A percentile compares a stretch with the other conserved stretches of the same genome.
Conservation (phyloP, 2,797 vertebrate species). For the Argyrosomus regius region DNA sequence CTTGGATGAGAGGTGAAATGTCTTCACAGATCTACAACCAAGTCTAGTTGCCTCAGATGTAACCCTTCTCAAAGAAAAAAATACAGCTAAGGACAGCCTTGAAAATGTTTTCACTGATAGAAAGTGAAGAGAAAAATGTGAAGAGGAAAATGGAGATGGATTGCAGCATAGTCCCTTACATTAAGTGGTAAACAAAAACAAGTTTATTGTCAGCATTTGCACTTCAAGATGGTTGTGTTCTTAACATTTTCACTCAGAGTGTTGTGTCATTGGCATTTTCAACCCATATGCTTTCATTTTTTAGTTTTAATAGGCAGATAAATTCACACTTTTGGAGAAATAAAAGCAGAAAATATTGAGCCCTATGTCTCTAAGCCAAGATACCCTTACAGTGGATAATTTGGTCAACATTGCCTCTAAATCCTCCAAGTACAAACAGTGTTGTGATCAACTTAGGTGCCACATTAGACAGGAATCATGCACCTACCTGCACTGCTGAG, state of each 20-base stretch:
- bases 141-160: not conserved
- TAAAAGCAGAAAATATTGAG: not conserved
- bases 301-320: not conserved
- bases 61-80: too few relatives aligned
- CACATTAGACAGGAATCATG: not conserved
- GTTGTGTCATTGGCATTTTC: not conserved
- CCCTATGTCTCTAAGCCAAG: not conserved
- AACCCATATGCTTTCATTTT: not conserved
- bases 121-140: not conserved
- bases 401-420: slow-evolving; percentile 1
- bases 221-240: not conserved
- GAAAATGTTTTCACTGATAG: not conserved
- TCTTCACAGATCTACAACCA: too few relatives aligned
- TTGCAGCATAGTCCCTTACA: not conserved
- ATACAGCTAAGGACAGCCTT: not conserved
- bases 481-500: not conserved
- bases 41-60: too few relatives aligned
- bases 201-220: not conserved
- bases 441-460: not conserved
- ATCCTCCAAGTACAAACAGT: not conserved
- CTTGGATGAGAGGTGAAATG: too few relatives aligned
- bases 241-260: not conserved
- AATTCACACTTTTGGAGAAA: not conserved
- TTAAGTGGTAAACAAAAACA: not conserved
- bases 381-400: not conserved